phyloP scores from a whole-genome alignment of 2,797 vertebrate species.

The Hoplostethus mediterraneus region DNA sequence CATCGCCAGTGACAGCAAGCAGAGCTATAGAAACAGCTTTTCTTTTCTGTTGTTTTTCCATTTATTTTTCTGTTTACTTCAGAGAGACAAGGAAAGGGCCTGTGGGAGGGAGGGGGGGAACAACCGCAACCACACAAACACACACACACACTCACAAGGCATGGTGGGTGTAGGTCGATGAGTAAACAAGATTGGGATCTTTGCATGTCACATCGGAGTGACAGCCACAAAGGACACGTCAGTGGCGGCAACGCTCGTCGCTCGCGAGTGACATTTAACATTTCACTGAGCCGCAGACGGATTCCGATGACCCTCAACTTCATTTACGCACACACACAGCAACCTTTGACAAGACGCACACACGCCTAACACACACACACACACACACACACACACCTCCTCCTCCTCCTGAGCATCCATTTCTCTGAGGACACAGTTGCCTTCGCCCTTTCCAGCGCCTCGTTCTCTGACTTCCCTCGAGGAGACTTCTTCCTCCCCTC shows the following conservation, averaged over 20 bases:
- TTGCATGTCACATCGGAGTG: constrained; percentile 70
- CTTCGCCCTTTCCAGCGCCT: neutral
- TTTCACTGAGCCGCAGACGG: constrained; percentile 42
- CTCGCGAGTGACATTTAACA: constrained; percentile 73
- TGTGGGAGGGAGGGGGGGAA: neutral
- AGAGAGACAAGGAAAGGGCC: neutral
- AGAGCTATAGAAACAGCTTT: constrained; percentile 9
- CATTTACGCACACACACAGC: constrained; percentile 13
- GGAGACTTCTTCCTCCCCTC: neutral
- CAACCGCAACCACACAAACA: constrained; percentile 22
- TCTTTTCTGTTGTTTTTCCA: constrained; percentile 17
- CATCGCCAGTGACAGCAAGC: constrained; percentile 22
- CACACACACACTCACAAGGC: constrained; percentile 17
- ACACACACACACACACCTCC: neutral
- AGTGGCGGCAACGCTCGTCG: constrained; percentile 48
- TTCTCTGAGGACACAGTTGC: constrained; percentile 14
- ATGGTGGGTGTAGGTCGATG: constrained; percentile 50
- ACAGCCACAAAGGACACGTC: constrained; percentile 75
- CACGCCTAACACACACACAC: neutral
- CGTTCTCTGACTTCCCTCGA: neutral
- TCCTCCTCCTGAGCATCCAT: neutral
- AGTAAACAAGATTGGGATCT: constrained; percentile 69
- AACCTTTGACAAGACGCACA: neutral
- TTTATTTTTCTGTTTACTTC: constrained; percentile 29
- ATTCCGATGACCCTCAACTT: constrained; percentile 45